Conservation (phyloP, 2,113 vertebrate genomes). For the Arvicanthis niloticus region DNA sequence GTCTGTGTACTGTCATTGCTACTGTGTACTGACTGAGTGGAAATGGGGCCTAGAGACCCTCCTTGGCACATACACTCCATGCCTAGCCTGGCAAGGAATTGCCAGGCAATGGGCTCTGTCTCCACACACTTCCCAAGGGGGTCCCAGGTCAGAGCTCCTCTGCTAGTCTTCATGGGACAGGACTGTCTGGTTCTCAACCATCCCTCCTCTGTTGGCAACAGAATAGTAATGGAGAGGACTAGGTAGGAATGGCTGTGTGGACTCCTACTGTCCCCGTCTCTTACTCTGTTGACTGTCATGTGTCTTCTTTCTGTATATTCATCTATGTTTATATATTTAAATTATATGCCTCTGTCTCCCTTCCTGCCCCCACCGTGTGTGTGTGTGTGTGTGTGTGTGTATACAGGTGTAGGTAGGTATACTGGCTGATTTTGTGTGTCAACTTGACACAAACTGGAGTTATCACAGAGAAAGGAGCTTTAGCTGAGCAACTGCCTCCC, state of each 20-base stretch:
- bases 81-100: not conserved
- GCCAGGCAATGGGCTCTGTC: not conserved
- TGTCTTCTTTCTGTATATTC: not conserved
- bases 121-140: not conserved
- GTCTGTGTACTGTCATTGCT: not conserved
- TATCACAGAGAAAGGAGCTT: too few species aligned
- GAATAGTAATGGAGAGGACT: not conserved
- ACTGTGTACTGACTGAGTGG: not conserved
- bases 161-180: not conserved
- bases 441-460: too few species aligned
- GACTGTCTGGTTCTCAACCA: not conserved
- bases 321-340: not conserved
- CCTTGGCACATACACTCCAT: not conserved
- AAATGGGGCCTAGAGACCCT: not conserved
- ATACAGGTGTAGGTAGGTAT: not conserved
- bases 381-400: not conserved
- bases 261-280: not conserved
- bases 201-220: not conserved
- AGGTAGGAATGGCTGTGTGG: not conserved
- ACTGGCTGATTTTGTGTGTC: too few species aligned
- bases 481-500: too few species aligned
- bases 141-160: not conserved
- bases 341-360: not conserved
- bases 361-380: not conserved
- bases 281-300: too few species aligned